Evolutionary conservation across 2,888 invertebrate genomes (phyloP).

Genomic region (Tenodera sinensis): DNA sequence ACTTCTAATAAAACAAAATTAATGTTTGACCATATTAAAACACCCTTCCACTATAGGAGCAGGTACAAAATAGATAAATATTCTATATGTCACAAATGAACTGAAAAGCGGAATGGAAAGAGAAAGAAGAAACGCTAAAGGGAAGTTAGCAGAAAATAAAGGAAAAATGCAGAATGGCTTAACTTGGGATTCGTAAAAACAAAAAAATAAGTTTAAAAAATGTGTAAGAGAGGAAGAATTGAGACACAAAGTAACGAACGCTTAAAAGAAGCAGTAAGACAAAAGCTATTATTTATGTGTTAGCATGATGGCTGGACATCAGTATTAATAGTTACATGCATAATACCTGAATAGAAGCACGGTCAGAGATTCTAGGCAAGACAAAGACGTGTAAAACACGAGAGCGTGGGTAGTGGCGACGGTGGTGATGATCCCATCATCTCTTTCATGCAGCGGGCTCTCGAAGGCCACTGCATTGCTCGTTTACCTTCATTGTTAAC

Average conservation of each 20-base stretch:
- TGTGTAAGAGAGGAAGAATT: background rate
- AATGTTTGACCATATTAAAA: no score
- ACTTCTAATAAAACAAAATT: no score
- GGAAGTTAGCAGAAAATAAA: no score
- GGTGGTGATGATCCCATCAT: background rate
- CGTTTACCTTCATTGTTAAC: background rate
- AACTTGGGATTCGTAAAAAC: no score
- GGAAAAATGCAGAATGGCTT: no score
- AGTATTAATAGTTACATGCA: background rate
- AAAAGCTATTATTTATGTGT: background rate
- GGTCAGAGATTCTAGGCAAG: no score
- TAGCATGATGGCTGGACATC: background rate
- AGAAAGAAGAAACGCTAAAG: no score
- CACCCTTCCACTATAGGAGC: no score
- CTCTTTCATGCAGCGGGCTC: background rate
- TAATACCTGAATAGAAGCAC: background rate
- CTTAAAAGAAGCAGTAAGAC: background rate
- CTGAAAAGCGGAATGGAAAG: no score
- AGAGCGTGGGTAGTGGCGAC: background rate
- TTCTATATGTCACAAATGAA: no score
- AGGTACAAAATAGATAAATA: no score
- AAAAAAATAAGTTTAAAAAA: background rate
- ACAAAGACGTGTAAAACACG: background rate
- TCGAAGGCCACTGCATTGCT: background rate
- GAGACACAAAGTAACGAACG: background rate